A percentile compares a stretch with the other conserved stretches of the same genome.
These are phyloP conservation scores for Neofelis nebulosa DNA, from an alignment of 2,113 vertebrate genomes.

Conservation along the genomic window DNA sequence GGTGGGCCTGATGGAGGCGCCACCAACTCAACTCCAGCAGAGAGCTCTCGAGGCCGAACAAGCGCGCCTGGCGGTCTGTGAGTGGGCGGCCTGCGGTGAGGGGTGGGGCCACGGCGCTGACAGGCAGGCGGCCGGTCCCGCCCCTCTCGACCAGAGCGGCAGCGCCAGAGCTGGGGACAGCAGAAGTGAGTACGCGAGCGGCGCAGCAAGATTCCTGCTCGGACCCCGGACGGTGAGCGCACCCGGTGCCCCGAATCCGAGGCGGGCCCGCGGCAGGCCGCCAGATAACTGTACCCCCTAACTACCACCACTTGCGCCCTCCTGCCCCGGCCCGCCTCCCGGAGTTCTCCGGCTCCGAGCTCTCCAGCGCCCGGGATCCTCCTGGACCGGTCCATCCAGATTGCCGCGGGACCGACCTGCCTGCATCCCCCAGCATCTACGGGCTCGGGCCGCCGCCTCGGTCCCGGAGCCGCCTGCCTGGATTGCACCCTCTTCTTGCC, in stretches of 20 bases:
- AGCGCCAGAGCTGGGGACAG: conserved; percentile 45
- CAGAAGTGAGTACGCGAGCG: conserved; percentile 77
- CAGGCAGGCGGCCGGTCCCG: conserved; percentile 8
- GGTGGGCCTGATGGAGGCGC: background rate
- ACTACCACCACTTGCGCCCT: conserved; percentile 8
- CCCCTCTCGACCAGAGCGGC: conserved; percentile 61
- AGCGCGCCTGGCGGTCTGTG: background rate
- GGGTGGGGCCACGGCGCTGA: conserved; percentile 69
- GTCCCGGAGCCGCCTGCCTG: background rate
- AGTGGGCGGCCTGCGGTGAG: conserved; percentile 57
- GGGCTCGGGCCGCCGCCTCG: background rate
- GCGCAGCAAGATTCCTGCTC: conserved; percentile 60
- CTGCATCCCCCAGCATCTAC: conserved; percentile 8
- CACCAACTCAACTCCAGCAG: conserved; percentile 63
- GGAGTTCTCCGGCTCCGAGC: background rate
- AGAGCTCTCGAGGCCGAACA: conserved; percentile 64
- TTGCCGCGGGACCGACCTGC: conserved; percentile 65
- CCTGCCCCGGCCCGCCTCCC: background rate
- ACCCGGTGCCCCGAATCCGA: background rate
- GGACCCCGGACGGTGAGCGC: conserved; percentile 59
- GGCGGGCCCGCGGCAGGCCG: background rate
- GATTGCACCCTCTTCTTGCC: background rate
- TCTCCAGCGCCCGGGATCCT: background rate
- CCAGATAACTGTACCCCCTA: conserved; percentile 37
- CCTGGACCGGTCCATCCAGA: conserved; percentile 74